Conservation (phyloP, 2,797 vertebrate species). For the Centroberyx gerrardi region DNA sequence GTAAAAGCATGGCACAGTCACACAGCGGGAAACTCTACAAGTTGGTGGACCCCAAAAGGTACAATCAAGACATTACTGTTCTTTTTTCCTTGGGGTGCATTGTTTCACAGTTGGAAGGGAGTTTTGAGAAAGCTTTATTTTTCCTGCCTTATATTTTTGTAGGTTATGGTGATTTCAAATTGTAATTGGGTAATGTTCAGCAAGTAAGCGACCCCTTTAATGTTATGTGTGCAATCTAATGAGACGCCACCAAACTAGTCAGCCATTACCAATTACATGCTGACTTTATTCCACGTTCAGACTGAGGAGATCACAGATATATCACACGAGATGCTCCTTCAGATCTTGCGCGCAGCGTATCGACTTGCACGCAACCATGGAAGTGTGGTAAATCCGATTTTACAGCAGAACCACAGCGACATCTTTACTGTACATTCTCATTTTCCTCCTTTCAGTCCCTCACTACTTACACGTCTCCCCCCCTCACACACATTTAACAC, state of each 20-base stretch:
- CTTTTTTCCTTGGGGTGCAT: neutral
- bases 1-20: constrained; percentile 95
- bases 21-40: constrained; percentile 98
- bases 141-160: constrained; percentile 32
- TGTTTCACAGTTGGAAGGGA: constrained; percentile 4
- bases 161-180: constrained; percentile 9
- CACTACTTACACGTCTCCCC: neutral
- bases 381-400: constrained; percentile 25
- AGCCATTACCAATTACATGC: constrained; percentile 17
- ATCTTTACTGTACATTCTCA: constrained; percentile 8
- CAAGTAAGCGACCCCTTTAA: constrained; percentile 23
- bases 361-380: constrained; percentile 13
- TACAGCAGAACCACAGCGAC: constrained; percentile 22
- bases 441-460: neutral
- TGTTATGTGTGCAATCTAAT: constrained; percentile 4
- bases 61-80: constrained; percentile 30
- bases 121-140: constrained; percentile 8
- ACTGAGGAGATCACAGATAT: constrained; percentile 13
- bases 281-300: constrained; percentile 21
- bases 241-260: constrained; percentile 17
- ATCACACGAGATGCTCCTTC: constrained; percentile 22
- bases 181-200: constrained; percentile 28
- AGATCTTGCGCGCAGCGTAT: constrained; percentile 10
- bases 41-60: constrained; percentile 98
- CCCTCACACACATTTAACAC: neutral